Percentiles rank a stretch among this genome's conserved stretches.
These are phyloP conservation scores for Boleophthalmus pectinirostris DNA, from an alignment of 2,113 vertebrate genomes.

Conservation along the genomic window DNA sequence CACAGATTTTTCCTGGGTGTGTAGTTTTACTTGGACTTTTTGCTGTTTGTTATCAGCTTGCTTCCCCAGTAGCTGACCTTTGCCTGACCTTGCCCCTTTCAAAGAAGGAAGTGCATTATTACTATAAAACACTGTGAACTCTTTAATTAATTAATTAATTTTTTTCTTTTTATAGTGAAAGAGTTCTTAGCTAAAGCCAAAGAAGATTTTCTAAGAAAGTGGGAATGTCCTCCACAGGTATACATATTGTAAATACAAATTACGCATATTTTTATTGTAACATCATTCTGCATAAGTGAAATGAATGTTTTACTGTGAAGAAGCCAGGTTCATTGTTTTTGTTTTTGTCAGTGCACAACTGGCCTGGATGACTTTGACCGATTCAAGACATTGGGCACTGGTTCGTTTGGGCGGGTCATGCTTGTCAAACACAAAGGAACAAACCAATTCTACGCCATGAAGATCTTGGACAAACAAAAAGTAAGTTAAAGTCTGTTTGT, in stretches of 20 bases:
- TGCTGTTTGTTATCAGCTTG: slow-evolving; percentile 35
- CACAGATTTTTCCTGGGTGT: slow-evolving; percentile 69
- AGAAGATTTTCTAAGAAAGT: slow-evolving; percentile 99
- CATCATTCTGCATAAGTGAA: not conserved
- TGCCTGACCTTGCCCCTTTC: slow-evolving; percentile 57
- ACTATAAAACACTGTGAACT: slow-evolving; percentile 11
- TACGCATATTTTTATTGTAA: not conserved
- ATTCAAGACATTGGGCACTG: slow-evolving; percentile 96
- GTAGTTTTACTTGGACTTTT: slow-evolving; percentile 59
- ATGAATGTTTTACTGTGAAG: not conserved
- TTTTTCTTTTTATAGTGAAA: slow-evolving; percentile 86
- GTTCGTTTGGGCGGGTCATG: slow-evolving; percentile 98
- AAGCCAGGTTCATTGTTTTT: slow-evolving; percentile 18
- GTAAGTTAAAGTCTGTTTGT: slow-evolving; percentile 68
- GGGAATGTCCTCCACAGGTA: slow-evolving; percentile 97
- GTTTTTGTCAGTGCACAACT: slow-evolving; percentile 86
- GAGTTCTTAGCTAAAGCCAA: slow-evolving; percentile 99
- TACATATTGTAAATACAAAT: not conserved
- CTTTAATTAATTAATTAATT: not conserved
- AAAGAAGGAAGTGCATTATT: slow-evolving; percentile 45
- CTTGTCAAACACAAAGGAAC: slow-evolving; percentile 96
- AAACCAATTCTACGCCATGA: slow-evolving; percentile 98
- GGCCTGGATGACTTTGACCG: slow-evolving; percentile 96
- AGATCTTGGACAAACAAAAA: slow-evolving; percentile 99
- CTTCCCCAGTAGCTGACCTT: slow-evolving; percentile 48